A percentile compares a stretch with the other conserved stretches of the same genome.
Conservation (phyloP, 2,888 invertebrate species). For the Cecidostiba fungosa region DNA sequence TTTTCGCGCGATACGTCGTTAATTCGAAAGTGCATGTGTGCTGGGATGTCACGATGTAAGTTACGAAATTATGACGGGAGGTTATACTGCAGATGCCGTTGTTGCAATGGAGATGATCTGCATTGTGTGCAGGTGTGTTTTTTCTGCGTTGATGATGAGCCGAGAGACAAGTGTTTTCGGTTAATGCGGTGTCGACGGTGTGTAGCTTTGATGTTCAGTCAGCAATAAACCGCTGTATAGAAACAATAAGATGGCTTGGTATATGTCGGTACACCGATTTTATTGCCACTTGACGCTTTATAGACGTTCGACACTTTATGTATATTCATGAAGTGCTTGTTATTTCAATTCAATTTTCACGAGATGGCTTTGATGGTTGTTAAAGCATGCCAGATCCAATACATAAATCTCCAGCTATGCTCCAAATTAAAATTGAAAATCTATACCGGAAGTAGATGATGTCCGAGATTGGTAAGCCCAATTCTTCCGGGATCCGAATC, state of each 20-base stretch:
- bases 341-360: background rate
- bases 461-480: background rate
- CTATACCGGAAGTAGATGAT: background rate
- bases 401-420: background rate
- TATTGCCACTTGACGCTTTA: background rate
- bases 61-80: slow-evolving; percentile 36
- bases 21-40: slow-evolving; percentile 54
- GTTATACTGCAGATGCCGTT: too few species aligned
- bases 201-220: background rate
- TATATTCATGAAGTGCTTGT: background rate
- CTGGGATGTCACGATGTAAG: background rate
- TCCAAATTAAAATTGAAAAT: background rate
- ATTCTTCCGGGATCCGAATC: background rate
- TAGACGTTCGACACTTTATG: too few species aligned
- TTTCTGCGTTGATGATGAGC: background rate
- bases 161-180: background rate
- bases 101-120: background rate
- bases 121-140: background rate
- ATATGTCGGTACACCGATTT: background rate
- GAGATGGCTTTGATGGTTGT: background rate
- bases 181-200: background rate
- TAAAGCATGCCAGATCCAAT: background rate
- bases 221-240: background rate
- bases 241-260: background rate
- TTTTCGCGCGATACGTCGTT: slow-evolving; percentile 60